phyloP scores from a whole-genome alignment of 1,140 invertebrate species.

The Cydia pomonella region DNA sequence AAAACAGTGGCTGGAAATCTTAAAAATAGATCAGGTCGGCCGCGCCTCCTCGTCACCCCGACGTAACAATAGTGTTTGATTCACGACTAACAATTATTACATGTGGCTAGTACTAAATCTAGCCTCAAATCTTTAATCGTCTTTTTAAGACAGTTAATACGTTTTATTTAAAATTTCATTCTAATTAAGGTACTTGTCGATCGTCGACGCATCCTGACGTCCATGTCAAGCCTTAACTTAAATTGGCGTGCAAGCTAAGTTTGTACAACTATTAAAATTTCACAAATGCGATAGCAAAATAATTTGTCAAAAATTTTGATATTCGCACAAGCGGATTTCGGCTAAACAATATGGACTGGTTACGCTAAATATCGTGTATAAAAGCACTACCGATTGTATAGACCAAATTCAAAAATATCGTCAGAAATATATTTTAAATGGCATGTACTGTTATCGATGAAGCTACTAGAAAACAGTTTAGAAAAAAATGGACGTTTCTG shows the following conservation, averaged over 20 bases:
- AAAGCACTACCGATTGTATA: slow-evolving; percentile 79
- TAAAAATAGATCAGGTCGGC: not conserved
- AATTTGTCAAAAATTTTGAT: slow-evolving; percentile 73
- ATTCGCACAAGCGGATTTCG: slow-evolving; percentile 70
- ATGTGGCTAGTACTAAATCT: slow-evolving; percentile 54
- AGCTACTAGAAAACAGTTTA: slow-evolving; percentile 74
- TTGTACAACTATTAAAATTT: slow-evolving; percentile 60
- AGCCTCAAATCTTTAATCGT: slow-evolving; percentile 54
- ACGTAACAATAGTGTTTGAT: slow-evolving; percentile 49
- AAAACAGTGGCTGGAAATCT: slow-evolving; percentile 13
- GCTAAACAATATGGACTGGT: slow-evolving; percentile 80
- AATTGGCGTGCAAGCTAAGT: slow-evolving; percentile 49
- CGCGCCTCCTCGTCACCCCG: slow-evolving; percentile 5
- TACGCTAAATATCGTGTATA: slow-evolving; percentile 77
- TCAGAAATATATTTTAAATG: slow-evolving; percentile 78
- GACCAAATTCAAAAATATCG: slow-evolving; percentile 74
- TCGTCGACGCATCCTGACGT: slow-evolving; percentile 19
- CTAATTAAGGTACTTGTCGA: slow-evolving; percentile 54
- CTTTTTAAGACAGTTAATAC: slow-evolving; percentile 66
- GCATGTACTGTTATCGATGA: slow-evolving; percentile 69
- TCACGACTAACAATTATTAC: slow-evolving; percentile 57
- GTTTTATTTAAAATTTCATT: slow-evolving; percentile 60
- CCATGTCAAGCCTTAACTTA: slow-evolving; percentile 17
- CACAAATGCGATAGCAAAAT: slow-evolving; percentile 75
- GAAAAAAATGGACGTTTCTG: slow-evolving; percentile 79